These are phyloP conservation scores for Eupithecia pulchellata DNA, from an alignment of 2,888 invertebrate species.

Conservation along the genomic window DNA sequence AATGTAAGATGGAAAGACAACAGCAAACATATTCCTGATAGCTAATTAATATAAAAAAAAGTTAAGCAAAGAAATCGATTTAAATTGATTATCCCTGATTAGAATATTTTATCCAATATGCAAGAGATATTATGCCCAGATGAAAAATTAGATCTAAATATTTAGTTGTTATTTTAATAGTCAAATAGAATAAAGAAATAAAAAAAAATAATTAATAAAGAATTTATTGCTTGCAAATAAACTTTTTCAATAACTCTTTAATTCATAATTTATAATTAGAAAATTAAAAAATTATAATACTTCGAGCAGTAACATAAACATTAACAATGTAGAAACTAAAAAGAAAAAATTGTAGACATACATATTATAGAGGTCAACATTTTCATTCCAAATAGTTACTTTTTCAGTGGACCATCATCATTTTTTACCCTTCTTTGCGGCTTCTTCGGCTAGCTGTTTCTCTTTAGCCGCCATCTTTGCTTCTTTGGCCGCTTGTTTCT, in stretches of 20 bases:
- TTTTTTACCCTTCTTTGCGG: not conserved
- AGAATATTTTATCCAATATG: not conserved
- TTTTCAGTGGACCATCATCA: not conserved
- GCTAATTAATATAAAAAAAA: not conserved
- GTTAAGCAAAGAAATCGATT: not conserved
- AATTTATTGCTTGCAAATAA: not conserved
- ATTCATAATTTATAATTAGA: not conserved
- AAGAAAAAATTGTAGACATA: not conserved
- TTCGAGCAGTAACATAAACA: too few species aligned
- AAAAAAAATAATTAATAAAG: too few species aligned
- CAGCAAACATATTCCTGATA: not conserved
- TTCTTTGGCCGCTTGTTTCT: slow-evolving; percentile 16
- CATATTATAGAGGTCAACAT: not conserved
- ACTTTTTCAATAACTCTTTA: not conserved
- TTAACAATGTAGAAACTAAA: not conserved
- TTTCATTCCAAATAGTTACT: not conserved
- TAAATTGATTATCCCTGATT: not conserved
- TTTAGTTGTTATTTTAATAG: not conserved
- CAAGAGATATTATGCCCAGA: not conserved
- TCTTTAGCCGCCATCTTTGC: not conserved
- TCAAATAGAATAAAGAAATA: not conserved
- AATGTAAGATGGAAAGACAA: not conserved
- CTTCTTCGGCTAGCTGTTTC: not conserved
- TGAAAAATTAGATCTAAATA: not conserved
- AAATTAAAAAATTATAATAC: too few species aligned